Conservation (phyloP, 2,888 invertebrate genomes). For the Cyrtodaria siliqua region DNA sequence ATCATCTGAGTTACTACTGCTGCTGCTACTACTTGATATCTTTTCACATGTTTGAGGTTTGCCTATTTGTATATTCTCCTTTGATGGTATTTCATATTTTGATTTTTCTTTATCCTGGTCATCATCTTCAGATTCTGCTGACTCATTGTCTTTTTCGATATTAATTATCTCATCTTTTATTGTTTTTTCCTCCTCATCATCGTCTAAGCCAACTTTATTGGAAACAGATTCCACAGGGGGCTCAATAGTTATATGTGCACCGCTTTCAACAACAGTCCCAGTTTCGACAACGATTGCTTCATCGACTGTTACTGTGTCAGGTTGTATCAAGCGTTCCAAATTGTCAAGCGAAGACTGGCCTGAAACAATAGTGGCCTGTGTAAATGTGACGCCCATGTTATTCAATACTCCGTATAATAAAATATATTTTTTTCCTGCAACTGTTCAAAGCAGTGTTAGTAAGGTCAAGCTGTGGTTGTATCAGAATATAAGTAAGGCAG, state of each 20-base stretch:
- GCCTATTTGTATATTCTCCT: too few relatives aligned
- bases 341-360: slow-evolving; percentile 11
- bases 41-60: neutral
- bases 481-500: neutral
- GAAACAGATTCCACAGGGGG: too few relatives aligned
- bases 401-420: neutral
- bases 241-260: neutral
- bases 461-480: neutral
- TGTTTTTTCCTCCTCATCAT: neutral
- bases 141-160: neutral
- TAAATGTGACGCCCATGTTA: neutral
- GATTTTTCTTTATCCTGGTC: slow-evolving; percentile 4
- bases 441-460: neutral
- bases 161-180: neutral
- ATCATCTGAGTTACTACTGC: neutral
- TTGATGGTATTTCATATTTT: too few relatives aligned
- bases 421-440: neutral
- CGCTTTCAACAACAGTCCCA: neutral
- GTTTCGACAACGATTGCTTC: slow-evolving; percentile 3
- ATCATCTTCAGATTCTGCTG: neutral
- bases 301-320: slow-evolving; percentile 1
- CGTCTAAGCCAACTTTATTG: too few relatives aligned
- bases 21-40: neutral
- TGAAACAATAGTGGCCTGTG: slow-evolving; percentile 26
- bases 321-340: slow-evolving; percentile 17